Conservation (phyloP, 1,140 invertebrate genomes). For the Drosophila lini region DNA sequence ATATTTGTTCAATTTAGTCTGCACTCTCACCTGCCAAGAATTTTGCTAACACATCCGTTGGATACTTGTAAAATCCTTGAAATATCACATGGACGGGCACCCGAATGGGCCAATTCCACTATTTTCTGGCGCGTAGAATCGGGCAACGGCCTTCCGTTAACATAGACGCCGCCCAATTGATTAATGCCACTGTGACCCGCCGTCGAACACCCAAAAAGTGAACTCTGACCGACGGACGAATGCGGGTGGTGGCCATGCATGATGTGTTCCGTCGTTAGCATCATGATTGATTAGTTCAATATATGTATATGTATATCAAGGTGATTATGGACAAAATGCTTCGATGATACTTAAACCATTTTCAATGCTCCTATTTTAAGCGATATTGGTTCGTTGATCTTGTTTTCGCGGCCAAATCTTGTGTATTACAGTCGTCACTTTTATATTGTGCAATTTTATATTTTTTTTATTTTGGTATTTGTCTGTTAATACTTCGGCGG, state of each 20-base stretch:
- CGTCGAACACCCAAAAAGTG: slow-evolving; percentile 90
- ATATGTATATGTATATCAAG: background rate
- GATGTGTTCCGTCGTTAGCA: slow-evolving; percentile 82
- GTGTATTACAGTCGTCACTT: slow-evolving; percentile 2
- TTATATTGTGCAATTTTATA: background rate
- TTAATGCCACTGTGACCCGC: slow-evolving; percentile 98
- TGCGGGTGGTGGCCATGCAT: slow-evolving; percentile 82
- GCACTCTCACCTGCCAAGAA: slow-evolving; percentile 93
- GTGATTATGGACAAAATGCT: background rate
- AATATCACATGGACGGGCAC: slow-evolving; percentile 98
- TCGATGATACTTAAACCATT: slow-evolving; percentile 1
- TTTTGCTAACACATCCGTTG: slow-evolving; percentile 98
- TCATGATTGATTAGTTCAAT: slow-evolving; percentile 51
- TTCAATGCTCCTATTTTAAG: background rate
- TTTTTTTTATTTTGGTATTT: background rate
- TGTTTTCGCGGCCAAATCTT: slow-evolving; percentile 3
- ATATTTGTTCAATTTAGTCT: slow-evolving; percentile 5
- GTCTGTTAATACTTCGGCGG: slow-evolving; percentile 15
- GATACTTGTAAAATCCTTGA: slow-evolving; percentile 98
- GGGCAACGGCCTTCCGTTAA: slow-evolving; percentile 98
- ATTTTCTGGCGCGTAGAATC: slow-evolving; percentile 99
- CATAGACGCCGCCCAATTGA: slow-evolving; percentile 99
- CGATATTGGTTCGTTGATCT: slow-evolving; percentile 9
- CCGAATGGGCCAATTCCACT: slow-evolving; percentile 98
- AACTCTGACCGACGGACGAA: slow-evolving; percentile 86